phyloP scores from a whole-genome alignment of 2,797 vertebrate species.

The Enteromius afrohamiltoni region DNA sequence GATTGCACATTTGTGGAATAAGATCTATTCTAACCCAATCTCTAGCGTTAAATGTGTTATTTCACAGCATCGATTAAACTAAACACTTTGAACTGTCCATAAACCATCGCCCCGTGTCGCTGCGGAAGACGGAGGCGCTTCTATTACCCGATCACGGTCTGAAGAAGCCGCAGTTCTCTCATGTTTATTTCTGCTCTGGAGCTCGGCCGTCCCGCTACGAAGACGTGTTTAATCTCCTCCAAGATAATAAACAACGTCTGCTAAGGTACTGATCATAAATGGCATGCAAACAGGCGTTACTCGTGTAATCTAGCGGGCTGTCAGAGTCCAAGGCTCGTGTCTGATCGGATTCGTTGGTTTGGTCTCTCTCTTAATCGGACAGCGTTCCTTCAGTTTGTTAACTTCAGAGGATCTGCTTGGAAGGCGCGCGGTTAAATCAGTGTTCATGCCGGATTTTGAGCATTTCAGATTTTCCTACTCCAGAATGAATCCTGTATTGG shows the following conservation, averaged over 20 bases:
- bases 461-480: slow-evolving; percentile 77
- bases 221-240: slow-evolving; percentile 6
- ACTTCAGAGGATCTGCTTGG: slow-evolving; percentile 46
- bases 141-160: slow-evolving; percentile 51
- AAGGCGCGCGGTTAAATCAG: slow-evolving; percentile 53
- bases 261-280: neutral
- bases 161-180: slow-evolving; percentile 66
- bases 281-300: neutral
- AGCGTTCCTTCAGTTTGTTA: slow-evolving; percentile 22
- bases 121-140: slow-evolving; percentile 45
- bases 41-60: neutral
- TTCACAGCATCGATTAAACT: neutral
- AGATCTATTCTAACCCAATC: neutral
- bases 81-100: too few relatives aligned
- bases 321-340: neutral
- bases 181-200: slow-evolving; percentile 38
- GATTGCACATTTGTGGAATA: neutral
- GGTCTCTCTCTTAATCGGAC: too few relatives aligned
- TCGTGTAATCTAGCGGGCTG: neutral
- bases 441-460: slow-evolving; percentile 82
- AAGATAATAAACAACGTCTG: slow-evolving; percentile 11
- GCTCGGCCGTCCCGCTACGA: neutral
- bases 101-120: neutral
- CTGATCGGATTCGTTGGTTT: slow-evolving; percentile 31
- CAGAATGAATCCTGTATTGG: slow-evolving; percentile 87